These are phyloP conservation scores for Arenaria interpres DNA, from an alignment of 2,113 vertebrate species.

Conservation along the genomic window DNA sequence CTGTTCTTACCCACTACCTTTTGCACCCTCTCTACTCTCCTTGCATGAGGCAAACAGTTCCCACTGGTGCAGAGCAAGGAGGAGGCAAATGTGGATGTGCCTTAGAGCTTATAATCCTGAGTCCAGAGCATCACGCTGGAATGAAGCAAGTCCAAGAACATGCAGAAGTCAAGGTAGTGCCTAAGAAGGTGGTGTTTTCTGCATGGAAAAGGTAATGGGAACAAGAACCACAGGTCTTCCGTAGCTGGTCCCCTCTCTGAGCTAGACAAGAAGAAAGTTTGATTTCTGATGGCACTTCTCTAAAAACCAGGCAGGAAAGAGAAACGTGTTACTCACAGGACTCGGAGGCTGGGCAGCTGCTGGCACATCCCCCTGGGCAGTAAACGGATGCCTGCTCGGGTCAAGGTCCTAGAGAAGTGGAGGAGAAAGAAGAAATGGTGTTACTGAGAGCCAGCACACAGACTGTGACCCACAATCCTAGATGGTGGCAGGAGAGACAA, in stretches of 20 bases:
- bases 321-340: conserved; percentile 83
- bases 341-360: conserved; percentile 88
- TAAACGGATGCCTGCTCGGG: conserved; percentile 83
- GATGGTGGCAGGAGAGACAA: neutral
- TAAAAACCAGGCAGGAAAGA: neutral
- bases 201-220: neutral
- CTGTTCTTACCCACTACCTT: neutral
- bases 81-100: neutral
- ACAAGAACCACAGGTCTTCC: neutral
- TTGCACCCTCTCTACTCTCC: neutral
- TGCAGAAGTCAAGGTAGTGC: neutral
- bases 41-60: neutral
- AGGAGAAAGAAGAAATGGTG: conserved; percentile 4
- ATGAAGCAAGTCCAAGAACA: neutral
- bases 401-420: conserved; percentile 82
- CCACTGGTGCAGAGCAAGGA: neutral
- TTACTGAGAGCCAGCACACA: neutral
- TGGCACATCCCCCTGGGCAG: conserved; percentile 90
- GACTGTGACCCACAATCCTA: neutral
- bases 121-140: neutral
- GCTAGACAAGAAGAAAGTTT: neutral
- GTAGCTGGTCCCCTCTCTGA: neutral
- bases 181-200: neutral
- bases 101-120: neutral
- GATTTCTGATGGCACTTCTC: neutral